Percentiles rank a stretch among this genome's conserved stretches.
Evolutionary conservation across 2,888 invertebrate genomes (phyloP).

Genomic region (Diplazon laetatorius): DNA sequence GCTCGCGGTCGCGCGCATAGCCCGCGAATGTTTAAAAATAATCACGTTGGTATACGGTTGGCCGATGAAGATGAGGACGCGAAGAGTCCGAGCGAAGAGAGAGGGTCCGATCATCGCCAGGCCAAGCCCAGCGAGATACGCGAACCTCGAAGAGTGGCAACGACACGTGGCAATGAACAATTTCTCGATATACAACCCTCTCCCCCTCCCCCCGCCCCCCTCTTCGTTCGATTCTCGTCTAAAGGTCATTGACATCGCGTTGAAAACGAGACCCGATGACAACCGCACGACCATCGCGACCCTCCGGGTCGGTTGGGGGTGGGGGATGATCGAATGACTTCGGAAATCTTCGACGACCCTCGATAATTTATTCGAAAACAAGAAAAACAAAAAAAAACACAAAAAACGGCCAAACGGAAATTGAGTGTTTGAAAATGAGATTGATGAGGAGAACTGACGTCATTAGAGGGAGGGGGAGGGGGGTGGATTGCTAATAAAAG

Average conservation of each 20-base stretch:
- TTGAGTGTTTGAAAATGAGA: too few relatives aligned
- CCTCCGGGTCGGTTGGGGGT: too few relatives aligned
- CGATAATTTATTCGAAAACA: too few relatives aligned
- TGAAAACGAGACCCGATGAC: conserved; percentile 42
- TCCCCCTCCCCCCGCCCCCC: too few relatives aligned
- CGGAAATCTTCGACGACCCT: too few relatives aligned
- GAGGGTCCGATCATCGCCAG: conserved; percentile 45
- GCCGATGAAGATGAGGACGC: conserved; percentile 12
- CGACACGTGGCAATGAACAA: conserved; percentile 74
- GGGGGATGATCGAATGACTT: too few relatives aligned
- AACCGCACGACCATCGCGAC: not conserved
- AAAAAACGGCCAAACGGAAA: too few relatives aligned
- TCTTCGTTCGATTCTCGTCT: conserved; percentile 58
- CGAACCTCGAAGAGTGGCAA: conserved; percentile 50
- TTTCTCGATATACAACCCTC: conserved; percentile 61
- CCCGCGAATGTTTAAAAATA: conserved; percentile 49
- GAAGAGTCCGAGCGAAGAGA: conserved; percentile 49
- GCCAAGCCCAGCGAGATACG: conserved; percentile 59
- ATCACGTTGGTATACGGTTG: conserved; percentile 13
- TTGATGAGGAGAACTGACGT: too few relatives aligned
- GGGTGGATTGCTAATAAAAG: too few relatives aligned
- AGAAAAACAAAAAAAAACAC: too few relatives aligned
- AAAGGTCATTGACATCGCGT: conserved; percentile 71
- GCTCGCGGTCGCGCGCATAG: conserved; percentile 10
- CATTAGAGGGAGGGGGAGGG: too few relatives aligned